Percentiles rank a stretch among this genome's conserved stretches.
These are phyloP conservation scores for Butastur rufipennis DNA, from an alignment of 2,113 vertebrate genomes.

Conservation along the genomic window DNA sequence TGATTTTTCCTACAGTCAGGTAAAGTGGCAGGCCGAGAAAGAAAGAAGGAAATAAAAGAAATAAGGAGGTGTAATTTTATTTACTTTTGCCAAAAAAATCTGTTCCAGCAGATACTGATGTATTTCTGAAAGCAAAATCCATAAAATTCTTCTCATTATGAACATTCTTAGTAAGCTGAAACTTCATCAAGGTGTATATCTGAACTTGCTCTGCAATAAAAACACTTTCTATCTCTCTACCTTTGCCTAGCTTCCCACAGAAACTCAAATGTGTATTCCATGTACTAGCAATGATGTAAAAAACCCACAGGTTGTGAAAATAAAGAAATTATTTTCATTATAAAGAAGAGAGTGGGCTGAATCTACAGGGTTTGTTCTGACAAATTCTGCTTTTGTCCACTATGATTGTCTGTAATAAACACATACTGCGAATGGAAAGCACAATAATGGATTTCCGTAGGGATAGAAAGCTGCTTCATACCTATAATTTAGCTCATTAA, in stretches of 20 bases:
- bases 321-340: neutral
- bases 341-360: neutral
- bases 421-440: neutral
- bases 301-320: neutral
- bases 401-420: neutral
- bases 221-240: neutral
- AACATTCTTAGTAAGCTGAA: neutral
- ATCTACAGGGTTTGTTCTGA: neutral
- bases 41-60: neutral
- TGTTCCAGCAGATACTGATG: neutral
- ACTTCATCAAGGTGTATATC: neutral
- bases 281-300: neutral
- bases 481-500: conserved; percentile 24
- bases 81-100: neutral
- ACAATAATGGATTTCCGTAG: neutral
- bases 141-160: neutral
- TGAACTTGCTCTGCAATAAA: neutral
- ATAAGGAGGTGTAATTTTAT: neutral
- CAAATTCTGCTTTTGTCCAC: neutral
- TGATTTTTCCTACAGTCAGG: neutral
- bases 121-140: neutral
- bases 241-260: neutral
- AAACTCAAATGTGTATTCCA: neutral
- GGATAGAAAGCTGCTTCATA: neutral
- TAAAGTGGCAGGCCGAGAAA: neutral